Conservation (phyloP, 2,888 invertebrate species). For the Drosophila neutralis region DNA sequence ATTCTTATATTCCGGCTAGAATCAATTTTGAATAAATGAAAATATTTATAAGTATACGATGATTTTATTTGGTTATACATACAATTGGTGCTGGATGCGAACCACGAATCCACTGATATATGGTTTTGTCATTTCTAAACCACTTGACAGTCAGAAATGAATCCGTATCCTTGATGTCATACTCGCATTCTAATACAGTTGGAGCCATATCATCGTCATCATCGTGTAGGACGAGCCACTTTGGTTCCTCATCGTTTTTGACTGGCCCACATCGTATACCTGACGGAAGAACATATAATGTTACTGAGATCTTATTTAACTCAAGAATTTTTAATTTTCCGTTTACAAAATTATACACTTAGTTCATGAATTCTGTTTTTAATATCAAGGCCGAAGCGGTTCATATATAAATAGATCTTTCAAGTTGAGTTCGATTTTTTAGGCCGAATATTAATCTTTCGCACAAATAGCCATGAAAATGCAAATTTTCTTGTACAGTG, state of each 20-base stretch:
- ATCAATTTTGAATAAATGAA: neutral
- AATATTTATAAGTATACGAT: neutral
- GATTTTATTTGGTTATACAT: constrained; percentile 8
- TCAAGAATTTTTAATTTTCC: neutral
- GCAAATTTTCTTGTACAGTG: neutral
- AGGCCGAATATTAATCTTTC: constrained; percentile 1
- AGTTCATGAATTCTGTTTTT: neutral
- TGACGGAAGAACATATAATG: constrained; percentile 3
- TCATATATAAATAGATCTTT: constrained; percentile 4
- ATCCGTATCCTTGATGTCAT: constrained; percentile 43
- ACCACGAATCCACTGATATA: constrained; percentile 70
- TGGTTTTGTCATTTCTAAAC: constrained; percentile 63
- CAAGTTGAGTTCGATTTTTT: neutral
- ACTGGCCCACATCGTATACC: constrained; percentile 43
- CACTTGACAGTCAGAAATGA: constrained; percentile 63
- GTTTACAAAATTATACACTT: neutral
- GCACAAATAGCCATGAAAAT: constrained; percentile 1
- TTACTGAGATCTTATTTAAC: constrained; percentile 7
- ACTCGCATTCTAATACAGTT: constrained; percentile 69
- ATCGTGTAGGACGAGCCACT: constrained; percentile 47
- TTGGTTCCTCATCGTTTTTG: constrained; percentile 50
- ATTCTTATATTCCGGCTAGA: constrained; percentile 66
- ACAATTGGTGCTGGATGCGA: constrained; percentile 60
- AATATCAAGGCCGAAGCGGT: neutral
- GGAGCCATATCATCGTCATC: constrained; percentile 59